phyloP scores from a whole-genome alignment of 2,113 vertebrate species.

The Illadopsis cleaveri region DNA sequence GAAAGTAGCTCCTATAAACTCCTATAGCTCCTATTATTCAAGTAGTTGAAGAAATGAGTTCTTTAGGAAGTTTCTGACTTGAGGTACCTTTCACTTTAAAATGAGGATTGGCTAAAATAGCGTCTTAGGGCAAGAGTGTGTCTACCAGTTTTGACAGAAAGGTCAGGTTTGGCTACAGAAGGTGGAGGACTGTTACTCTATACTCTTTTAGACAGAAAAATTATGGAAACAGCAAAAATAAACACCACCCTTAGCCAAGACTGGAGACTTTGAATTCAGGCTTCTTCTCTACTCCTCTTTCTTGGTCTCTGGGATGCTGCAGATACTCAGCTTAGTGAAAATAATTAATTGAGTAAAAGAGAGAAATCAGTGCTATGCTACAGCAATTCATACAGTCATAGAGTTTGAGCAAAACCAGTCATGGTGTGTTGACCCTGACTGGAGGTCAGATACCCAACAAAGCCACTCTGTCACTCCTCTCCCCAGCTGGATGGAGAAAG shows the following conservation, averaged over 20 bases:
- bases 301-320: background rate
- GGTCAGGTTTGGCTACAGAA: background rate
- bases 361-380: background rate
- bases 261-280: background rate
- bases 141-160: background rate
- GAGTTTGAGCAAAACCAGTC: background rate
- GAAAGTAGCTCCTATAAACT: background rate
- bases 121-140: background rate
- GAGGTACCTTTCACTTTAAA: background rate
- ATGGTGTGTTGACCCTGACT: background rate
- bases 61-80: background rate
- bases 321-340: background rate
- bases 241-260: background rate
- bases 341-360: background rate
- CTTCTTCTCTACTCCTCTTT: background rate
- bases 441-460: background rate
- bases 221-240: background rate
- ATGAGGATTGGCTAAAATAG: background rate
- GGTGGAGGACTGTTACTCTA: background rate
- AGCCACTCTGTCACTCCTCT: background rate
- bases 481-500: rapidly evolving
- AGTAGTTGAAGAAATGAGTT: background rate
- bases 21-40: too few species aligned
- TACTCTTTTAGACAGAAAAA: background rate
- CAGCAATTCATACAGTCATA: background rate